Evolutionary conservation across 2,797 vertebrate genomes (phyloP).

Genomic region (Hyperoplus lanceolatus): DNA sequence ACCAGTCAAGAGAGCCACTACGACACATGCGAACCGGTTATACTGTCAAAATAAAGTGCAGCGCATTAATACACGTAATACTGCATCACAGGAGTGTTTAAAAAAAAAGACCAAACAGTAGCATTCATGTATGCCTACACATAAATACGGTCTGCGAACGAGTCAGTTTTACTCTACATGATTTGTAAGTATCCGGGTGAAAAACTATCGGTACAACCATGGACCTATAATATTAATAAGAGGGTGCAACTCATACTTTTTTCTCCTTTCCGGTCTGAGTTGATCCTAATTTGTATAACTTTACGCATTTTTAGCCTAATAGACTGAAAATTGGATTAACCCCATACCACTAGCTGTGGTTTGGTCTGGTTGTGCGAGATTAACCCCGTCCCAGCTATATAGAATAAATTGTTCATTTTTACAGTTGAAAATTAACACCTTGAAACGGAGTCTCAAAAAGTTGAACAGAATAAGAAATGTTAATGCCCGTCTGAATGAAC

Average conservation of each 20-base stretch:
- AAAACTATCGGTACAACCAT: accelerated
- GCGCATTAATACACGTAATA: not conserved
- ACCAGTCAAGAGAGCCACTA: not conserved
- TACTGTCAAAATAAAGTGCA: constrained; percentile 54
- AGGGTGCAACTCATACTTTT: too few relatives aligned
- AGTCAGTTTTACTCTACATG: accelerated
- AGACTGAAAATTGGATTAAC: constrained; percentile 1
- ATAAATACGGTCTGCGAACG: not conserved
- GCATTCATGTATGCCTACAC: too few relatives aligned
- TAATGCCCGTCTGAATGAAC: not conserved
- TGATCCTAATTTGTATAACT: constrained; percentile 1
- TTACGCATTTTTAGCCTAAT: not conserved
- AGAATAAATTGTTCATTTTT: not conserved
- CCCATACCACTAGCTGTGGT: too few relatives aligned
- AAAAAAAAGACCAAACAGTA: not conserved
- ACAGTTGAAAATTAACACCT: not conserved
- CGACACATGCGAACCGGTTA: not conserved
- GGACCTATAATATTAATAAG: too few relatives aligned
- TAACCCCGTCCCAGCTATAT: not conserved
- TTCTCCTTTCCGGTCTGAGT: constrained; percentile 36
- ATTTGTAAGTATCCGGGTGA: not conserved
- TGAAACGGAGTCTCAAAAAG: accelerated
- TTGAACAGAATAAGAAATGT: accelerated
- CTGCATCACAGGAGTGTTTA: not conserved
- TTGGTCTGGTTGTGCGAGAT: too few relatives aligned